phyloP scores from a whole-genome alignment of 2,113 vertebrate species.

The Microtus ochrogaster region DNA sequence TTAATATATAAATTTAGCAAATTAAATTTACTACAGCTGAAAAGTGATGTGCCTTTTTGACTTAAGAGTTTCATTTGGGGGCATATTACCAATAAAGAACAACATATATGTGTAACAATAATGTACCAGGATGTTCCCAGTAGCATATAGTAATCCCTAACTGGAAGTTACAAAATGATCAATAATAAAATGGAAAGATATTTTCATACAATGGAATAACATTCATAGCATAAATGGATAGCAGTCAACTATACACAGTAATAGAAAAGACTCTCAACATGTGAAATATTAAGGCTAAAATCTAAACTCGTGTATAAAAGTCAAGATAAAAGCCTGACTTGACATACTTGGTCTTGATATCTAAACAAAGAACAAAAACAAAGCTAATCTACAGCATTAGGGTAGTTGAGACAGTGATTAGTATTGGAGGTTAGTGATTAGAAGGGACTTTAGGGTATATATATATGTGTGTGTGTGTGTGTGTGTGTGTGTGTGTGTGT shows the following conservation, averaged over 20 bases:
- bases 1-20: not conserved
- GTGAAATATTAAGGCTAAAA: constrained; percentile 6
- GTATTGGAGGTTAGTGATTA: not conserved
- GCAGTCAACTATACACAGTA: not conserved
- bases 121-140: not conserved
- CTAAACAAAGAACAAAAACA: constrained; percentile 48
- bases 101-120: not conserved
- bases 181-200: constrained; percentile 2
- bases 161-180: constrained; percentile 40
- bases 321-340: constrained; percentile 16
- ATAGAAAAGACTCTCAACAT: not conserved
- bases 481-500: too few relatives aligned
- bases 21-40: constrained; percentile 61
- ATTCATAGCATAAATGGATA: not conserved
- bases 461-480: not conserved
- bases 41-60: constrained; percentile 47
- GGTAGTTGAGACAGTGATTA: not conserved
- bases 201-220: constrained; percentile 17
- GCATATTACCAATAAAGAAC: constrained; percentile 37
- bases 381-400: not conserved
- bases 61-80: constrained; percentile 34
- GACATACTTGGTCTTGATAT: not conserved
- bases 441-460: not conserved
- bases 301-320: not conserved
- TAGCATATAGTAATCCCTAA: not conserved